These are phyloP conservation scores for Myotis findleyi DNA, from an alignment of 2,797 vertebrate genomes.

Conservation along the genomic window DNA sequence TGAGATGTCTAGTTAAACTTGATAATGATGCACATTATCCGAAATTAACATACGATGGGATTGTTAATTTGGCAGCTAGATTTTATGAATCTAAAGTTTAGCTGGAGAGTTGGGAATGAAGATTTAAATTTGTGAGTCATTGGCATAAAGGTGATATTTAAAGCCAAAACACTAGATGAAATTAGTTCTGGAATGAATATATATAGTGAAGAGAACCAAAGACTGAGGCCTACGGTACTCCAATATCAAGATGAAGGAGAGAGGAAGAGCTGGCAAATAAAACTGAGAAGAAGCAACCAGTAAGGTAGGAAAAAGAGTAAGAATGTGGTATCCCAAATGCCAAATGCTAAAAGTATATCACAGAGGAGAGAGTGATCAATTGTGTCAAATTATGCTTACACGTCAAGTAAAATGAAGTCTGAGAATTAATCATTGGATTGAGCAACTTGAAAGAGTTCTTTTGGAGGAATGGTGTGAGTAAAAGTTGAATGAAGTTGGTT, in stretches of 20 bases:
- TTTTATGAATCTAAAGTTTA: constrained; percentile 17
- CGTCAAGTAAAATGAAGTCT: background rate
- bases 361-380: background rate
- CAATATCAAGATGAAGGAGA: background rate
- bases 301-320: background rate
- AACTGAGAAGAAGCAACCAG: background rate
- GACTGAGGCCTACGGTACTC: background rate
- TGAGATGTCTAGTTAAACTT: background rate
- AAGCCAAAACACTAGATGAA: background rate
- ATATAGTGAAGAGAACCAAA: background rate
- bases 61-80: background rate
- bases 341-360: background rate
- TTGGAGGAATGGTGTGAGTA: background rate
- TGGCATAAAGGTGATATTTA: background rate
- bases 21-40: too few relatives aligned
- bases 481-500: background rate
- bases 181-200: background rate
- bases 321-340: background rate
- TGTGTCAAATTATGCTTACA: background rate
- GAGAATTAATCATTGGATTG: background rate
- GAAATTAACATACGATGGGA: background rate
- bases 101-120: background rate
- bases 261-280: background rate
- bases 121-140: background rate
- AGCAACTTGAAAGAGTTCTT: background rate